Evolutionary conservation across 2,113 vertebrate species (phyloP).

Genomic region (Tachuris rubrigastra): DNA sequence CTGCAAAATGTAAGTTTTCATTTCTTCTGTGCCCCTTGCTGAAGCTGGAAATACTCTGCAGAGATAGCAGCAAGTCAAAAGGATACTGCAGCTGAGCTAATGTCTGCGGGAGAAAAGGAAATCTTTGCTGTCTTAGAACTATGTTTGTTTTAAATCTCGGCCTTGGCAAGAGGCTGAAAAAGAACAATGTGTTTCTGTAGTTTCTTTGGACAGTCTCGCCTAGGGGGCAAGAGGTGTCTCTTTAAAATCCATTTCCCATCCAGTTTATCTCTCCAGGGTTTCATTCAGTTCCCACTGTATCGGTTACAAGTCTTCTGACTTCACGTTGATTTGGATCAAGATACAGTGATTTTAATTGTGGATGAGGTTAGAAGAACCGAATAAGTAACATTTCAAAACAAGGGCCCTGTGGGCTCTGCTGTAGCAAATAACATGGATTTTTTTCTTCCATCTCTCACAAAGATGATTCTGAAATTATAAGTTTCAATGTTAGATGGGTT

Average conservation of each 20-base stretch:
- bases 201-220: background rate
- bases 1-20: background rate
- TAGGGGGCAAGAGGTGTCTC: background rate
- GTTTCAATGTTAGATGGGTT: background rate
- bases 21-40: background rate
- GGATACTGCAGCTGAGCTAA: background rate
- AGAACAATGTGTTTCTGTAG: slow-evolving; percentile 38
- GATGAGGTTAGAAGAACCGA: background rate
- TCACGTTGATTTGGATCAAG: background rate
- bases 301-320: background rate
- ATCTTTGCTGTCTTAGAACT: background rate
- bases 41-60: background rate
- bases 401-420: background rate
- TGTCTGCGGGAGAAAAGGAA: background rate
- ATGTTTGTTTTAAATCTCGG: slow-evolving; percentile 5
- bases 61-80: background rate
- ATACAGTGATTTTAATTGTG: background rate
- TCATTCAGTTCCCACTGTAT: background rate
- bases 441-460: background rate
- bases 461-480: background rate
- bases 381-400: background rate
- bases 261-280: background rate
- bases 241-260: background rate
- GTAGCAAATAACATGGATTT: background rate
- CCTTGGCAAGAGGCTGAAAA: background rate